Evolutionary conservation across 2,888 invertebrate genomes (phyloP).

Genomic region (Willowsia nigromaculata): DNA sequence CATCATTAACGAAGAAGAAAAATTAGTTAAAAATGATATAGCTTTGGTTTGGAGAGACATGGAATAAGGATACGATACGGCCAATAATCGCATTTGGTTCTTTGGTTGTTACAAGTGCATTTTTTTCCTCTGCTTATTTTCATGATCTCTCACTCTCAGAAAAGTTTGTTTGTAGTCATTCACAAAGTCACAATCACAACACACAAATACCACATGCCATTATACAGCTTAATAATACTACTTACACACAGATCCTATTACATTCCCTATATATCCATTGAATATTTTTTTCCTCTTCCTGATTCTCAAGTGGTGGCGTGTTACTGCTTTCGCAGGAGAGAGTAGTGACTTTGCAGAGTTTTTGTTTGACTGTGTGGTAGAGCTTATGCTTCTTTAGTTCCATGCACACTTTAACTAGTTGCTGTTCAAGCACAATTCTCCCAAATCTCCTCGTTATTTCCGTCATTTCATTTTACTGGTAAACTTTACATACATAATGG

Average conservation of each 20-base stretch:
- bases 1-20: conserved; percentile 16
- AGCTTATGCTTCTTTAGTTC: not conserved
- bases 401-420: conserved; percentile 43
- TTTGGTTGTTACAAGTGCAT: conserved; percentile 1
- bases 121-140: not conserved
- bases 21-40: not conserved
- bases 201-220: conserved; percentile 8
- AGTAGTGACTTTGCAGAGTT: not conserved
- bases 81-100: not conserved
- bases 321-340: not conserved
- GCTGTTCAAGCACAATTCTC: conserved; percentile 56
- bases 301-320: not conserved
- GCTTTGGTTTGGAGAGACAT: not conserved
- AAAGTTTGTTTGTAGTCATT: conserved; percentile 40
- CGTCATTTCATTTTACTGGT: conserved; percentile 44
- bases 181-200: conserved; percentile 38
- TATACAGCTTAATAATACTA: conserved; percentile 20
- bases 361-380: not conserved
- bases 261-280: not conserved
- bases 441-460: conserved; percentile 59
- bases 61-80: not conserved
- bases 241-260: not conserved
- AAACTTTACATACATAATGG: conserved; percentile 24
- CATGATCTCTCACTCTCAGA: not conserved
- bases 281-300: not conserved